Percentiles rank a stretch among this genome's conserved stretches.
Conservation (phyloP, 1,140 invertebrate genomes). For the Oreohelix idahoensis region DNA sequence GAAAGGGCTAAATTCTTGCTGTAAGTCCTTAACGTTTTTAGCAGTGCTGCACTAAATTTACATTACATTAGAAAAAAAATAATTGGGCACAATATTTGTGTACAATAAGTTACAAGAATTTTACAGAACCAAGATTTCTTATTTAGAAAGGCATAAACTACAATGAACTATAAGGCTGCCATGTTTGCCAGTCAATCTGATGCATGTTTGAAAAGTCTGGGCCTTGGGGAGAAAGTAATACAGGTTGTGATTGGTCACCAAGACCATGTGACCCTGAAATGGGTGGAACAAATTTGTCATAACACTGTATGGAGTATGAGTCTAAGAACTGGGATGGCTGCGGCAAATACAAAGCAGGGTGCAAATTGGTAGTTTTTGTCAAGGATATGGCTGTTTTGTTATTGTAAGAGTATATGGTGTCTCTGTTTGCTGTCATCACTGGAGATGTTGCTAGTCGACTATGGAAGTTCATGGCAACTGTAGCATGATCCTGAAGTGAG, state of each 20-base stretch:
- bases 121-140: no score
- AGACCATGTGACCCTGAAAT: not conserved
- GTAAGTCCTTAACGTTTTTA: no score
- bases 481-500: not conserved
- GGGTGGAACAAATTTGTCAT: not conserved
- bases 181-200: conserved; percentile 14
- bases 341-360: not conserved
- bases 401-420: not conserved
- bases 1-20: no score
- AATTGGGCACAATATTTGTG: no score
- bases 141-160: not conserved
- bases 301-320: not conserved
- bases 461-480: not conserved
- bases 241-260: not conserved
- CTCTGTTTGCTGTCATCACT: conserved; percentile 8
- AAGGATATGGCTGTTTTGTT: not conserved
- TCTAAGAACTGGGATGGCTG: conserved; percentile 1
- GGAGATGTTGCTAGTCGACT: not conserved
- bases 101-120: no score
- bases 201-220: not conserved
- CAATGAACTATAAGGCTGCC: not conserved
- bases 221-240: not conserved
- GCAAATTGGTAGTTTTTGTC: not conserved
- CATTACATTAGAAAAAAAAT: no score
- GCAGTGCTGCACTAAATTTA: no score